Percentiles rank a stretch among this genome's conserved stretches.
phyloP scores from a whole-genome alignment of 2,113 vertebrate species.

The Sinocyclocheilus anshuiensis region DNA sequence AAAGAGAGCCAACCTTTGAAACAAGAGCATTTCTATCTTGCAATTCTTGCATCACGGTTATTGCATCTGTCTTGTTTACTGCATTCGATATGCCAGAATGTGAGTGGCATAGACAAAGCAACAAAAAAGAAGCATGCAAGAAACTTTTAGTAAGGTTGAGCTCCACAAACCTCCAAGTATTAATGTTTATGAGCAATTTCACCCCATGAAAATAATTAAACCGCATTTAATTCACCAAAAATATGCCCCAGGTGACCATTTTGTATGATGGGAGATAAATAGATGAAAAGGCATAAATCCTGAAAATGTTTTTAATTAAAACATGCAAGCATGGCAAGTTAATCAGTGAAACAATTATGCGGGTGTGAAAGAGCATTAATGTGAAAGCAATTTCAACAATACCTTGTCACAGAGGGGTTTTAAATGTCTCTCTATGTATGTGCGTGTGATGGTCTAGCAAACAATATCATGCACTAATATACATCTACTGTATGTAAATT shows the following conservation, averaged over 20 bases:
- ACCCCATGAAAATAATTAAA: conserved; percentile 46
- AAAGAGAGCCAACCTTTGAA: conserved; percentile 33
- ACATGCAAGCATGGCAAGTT: conserved; percentile 23
- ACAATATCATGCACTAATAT: not conserved
- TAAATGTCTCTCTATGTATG: conserved; percentile 13
- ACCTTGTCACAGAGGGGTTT: conserved; percentile 39
- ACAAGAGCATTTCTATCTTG: conserved; percentile 23
- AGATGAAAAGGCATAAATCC: conserved; percentile 29
- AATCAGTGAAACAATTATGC: conserved; percentile 45
- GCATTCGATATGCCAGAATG: conserved; percentile 30
- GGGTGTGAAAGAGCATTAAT: conserved; percentile 40
- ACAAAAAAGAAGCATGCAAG: conserved; percentile 16
- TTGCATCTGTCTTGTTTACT: conserved; percentile 39
- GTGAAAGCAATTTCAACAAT: conserved; percentile 47
- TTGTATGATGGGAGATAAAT: conserved; percentile 26
- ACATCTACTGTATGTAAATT: not conserved
- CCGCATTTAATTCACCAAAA: conserved; percentile 16
- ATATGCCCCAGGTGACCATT: conserved; percentile 21
- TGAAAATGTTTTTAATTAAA: conserved; percentile 42
- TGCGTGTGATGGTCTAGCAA: not conserved
- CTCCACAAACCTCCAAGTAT: not conserved
- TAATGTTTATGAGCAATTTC: conserved; percentile 44
- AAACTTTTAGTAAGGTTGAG: conserved; percentile 35
- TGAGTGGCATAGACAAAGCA: conserved; percentile 9
- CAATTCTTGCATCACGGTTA: conserved; percentile 53